A percentile compares a stretch with the other conserved stretches of the same genome.
Conservation (phyloP, 2,888 invertebrate genomes). For the Craniophora ligustri region DNA sequence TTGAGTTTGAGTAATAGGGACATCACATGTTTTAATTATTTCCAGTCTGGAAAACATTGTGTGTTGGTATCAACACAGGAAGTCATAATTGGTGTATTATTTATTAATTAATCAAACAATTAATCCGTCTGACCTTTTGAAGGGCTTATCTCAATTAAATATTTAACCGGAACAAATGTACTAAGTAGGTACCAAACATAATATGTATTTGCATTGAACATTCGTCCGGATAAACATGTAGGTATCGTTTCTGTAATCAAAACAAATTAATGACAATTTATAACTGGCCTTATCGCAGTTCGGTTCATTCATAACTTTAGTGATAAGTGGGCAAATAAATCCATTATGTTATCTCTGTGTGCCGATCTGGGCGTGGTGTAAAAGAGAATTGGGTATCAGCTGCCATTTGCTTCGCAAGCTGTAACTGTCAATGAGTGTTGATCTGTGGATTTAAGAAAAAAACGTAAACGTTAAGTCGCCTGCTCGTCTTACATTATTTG, state of each 20-base stretch:
- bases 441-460: conserved; percentile 13
- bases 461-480: neutral
- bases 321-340: conserved; percentile 59
- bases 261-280: conserved; percentile 57
- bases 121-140: conserved; percentile 47
- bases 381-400: conserved; percentile 40
- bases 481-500: neutral
- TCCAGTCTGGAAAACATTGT: neutral
- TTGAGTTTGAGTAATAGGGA: too few relatives aligned
- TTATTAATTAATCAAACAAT: conserved; percentile 36
- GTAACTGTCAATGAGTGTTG: conserved; percentile 26
- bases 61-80: conserved; percentile 38
- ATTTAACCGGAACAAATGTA: conserved; percentile 46
- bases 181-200: conserved; percentile 27
- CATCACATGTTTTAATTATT: too few relatives aligned
- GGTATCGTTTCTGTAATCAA: conserved; percentile 48
- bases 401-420: conserved; percentile 27
- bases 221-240: conserved; percentile 42
- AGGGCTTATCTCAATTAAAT: conserved; percentile 42
- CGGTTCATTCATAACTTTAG: conserved; percentile 56
- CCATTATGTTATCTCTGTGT: conserved; percentile 51
- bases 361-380: conserved; percentile 47
- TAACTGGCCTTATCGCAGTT: conserved; percentile 43
- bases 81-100: conserved; percentile 34
- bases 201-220: conserved; percentile 41